These are phyloP conservation scores for Leptinotarsa undecemlineata DNA, from an alignment of 1,140 invertebrate genomes.

Conservation along the genomic window DNA sequence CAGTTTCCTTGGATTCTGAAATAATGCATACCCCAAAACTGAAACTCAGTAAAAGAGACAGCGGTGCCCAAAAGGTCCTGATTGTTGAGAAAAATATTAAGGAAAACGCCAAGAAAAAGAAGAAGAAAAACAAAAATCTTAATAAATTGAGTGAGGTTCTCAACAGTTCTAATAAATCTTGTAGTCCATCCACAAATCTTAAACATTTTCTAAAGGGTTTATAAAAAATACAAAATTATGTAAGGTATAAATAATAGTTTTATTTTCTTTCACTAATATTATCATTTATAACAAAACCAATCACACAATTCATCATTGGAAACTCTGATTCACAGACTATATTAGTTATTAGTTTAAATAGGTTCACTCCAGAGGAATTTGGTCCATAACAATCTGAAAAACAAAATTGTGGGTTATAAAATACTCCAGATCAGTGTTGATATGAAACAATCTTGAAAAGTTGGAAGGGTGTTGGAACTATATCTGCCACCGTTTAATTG, in stretches of 20 bases:
- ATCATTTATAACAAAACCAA: slow-evolving; percentile 9
- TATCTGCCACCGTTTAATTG: too few relatives aligned
- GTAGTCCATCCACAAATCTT: slow-evolving; percentile 10
- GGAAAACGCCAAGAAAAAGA: slow-evolving; percentile 17
- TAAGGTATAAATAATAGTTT: slow-evolving; percentile 31
- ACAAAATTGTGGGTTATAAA: neutral
- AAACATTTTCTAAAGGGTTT: slow-evolving; percentile 30
- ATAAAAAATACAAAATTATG: slow-evolving; percentile 24
- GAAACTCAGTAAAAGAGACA: slow-evolving; percentile 25
- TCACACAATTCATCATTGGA: slow-evolving; percentile 26
- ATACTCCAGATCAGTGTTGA: neutral
- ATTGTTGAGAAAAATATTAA: slow-evolving; percentile 14
- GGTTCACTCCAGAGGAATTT: slow-evolving; percentile 63
- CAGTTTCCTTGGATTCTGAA: neutral
- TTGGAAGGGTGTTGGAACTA: too few relatives aligned
- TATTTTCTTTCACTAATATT: slow-evolving; percentile 29
- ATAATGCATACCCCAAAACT: slow-evolving; percentile 11
- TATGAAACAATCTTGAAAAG: neutral
- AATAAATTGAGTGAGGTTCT: slow-evolving; percentile 27
- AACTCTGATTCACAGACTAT: slow-evolving; percentile 25
- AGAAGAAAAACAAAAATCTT: slow-evolving; percentile 25
- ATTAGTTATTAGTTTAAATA: neutral
- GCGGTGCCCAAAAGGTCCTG: neutral
- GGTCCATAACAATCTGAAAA: slow-evolving; percentile 65
- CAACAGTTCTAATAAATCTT: slow-evolving; percentile 8